These are phyloP conservation scores for Ciconia boyciana DNA, from an alignment of 2,113 vertebrate genomes.

Conservation along the genomic window DNA sequence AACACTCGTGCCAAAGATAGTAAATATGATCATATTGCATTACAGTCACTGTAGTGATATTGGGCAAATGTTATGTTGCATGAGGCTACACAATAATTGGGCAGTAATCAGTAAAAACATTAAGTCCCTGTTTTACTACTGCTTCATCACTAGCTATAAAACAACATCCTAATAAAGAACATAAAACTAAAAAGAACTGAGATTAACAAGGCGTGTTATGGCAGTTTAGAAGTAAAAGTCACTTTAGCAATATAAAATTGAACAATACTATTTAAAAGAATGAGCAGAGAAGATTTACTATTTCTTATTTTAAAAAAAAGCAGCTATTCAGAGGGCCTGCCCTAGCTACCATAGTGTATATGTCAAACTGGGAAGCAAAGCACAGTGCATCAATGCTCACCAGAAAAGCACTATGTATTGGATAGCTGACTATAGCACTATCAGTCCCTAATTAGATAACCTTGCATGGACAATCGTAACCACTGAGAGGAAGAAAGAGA, in stretches of 20 bases:
- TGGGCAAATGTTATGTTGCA: neutral
- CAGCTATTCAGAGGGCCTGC: neutral
- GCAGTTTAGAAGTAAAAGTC: constrained; percentile 16
- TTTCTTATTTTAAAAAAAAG: neutral
- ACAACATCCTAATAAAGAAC: neutral
- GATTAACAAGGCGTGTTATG: neutral
- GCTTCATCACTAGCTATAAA: constrained; percentile 17
- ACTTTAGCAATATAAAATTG: constrained; percentile 7
- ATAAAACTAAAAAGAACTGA: constrained; percentile 5
- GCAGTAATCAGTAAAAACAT: constrained; percentile 41
- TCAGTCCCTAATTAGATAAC: neutral
- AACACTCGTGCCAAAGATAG: neutral
- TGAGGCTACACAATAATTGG: neutral
- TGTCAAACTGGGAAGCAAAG: neutral
- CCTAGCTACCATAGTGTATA: neutral
- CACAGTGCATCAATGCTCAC: rapidly evolving
- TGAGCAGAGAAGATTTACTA: neutral
- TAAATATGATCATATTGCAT: neutral
- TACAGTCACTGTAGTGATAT: neutral
- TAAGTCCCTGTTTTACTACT: constrained; percentile 4
- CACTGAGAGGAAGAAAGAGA: neutral
- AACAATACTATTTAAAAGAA: constrained; percentile 7
- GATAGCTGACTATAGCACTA: neutral
- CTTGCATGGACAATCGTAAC: neutral
- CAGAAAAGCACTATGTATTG: neutral